Evolutionary conservation across 2,888 invertebrate genomes (phyloP), one percentile per base, ranked within the genome.

Genomic region (Pollenia griseotomentosa): DNA sequence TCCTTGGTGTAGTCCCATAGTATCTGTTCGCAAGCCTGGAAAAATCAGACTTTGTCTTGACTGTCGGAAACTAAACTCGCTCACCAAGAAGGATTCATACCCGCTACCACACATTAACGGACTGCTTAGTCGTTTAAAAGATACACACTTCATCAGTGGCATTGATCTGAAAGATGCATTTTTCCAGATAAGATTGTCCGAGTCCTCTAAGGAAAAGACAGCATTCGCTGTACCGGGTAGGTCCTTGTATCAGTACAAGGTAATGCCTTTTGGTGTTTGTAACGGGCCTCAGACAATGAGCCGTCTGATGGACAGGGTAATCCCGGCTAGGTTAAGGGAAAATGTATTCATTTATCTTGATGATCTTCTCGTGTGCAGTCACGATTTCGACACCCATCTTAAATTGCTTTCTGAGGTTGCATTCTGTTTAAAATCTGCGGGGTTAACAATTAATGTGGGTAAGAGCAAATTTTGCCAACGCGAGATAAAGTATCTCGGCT

Each of bases 161-260:
- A 68, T 87, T 12, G 84, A 86, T 16, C 46, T 86, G 9, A 86
- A 86, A 40, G 66, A 81, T 70, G 83, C 78, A 7, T 86, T 82
- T 48, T 84, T 73, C 53, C 87, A 87, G 42, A 88, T 88, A 2
- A 33, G 11, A 2, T 57, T 88, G 10, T 19, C 70, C 0, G 74
- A 83, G n/a, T 16, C 51, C 2, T 86, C 88, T 2, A 81, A 80
- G 55, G 75, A 79, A 42, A 85, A 84, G 14, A 91, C 91, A 2
- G 91, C 91, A 0, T 89, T 88, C 16, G 82, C 90, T 9, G 90
- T 91, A 6, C 92, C 86, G 7, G 88, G 88, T 12, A 65, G 85
- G 16, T 74, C 87, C 2, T 59, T 89, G 3, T 89, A 88, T 63
- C 88, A 88, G 51, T 89, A 86, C 16, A 77, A 33, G 4, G 88